These are phyloP conservation scores for Bombycilla garrulus DNA, from an alignment of 2,113 vertebrate species.

Conservation along the genomic window DNA sequence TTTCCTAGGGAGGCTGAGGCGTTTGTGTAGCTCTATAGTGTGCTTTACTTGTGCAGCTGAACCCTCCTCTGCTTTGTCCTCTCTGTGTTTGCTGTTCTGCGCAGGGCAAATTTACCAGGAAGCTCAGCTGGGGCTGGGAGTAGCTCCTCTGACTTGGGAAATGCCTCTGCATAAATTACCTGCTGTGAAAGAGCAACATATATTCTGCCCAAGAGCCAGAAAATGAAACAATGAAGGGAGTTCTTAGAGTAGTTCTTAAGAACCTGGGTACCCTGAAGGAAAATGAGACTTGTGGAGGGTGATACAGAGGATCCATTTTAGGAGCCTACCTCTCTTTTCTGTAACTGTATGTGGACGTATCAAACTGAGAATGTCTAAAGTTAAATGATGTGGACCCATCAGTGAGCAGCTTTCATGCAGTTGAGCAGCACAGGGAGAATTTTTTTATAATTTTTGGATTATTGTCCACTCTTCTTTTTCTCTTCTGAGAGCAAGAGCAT, in stretches of 20 bases:
- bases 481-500: background rate
- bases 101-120: background rate
- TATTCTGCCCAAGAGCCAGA: background rate
- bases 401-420: background rate
- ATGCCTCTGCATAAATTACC: constrained; percentile 38
- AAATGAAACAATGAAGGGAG: background rate
- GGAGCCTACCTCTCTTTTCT: background rate
- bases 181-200: background rate
- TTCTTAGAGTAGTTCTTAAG: background rate
- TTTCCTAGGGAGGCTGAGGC: background rate
- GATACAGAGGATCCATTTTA: background rate
- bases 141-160: background rate
- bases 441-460: background rate
- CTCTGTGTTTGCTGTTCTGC: constrained; percentile 19
- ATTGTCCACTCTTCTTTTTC: background rate
- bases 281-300: background rate
- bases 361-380: background rate
- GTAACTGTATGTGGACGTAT: background rate
- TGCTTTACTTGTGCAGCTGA: background rate
- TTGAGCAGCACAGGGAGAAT: background rate
- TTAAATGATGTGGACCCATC: background rate
- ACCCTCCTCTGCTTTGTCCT: background rate
- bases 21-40: background rate
- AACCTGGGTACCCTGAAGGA: background rate
- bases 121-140: background rate